Evolutionary conservation across 1,140 invertebrate genomes (phyloP).

Genomic region (Achroia grisella): DNA sequence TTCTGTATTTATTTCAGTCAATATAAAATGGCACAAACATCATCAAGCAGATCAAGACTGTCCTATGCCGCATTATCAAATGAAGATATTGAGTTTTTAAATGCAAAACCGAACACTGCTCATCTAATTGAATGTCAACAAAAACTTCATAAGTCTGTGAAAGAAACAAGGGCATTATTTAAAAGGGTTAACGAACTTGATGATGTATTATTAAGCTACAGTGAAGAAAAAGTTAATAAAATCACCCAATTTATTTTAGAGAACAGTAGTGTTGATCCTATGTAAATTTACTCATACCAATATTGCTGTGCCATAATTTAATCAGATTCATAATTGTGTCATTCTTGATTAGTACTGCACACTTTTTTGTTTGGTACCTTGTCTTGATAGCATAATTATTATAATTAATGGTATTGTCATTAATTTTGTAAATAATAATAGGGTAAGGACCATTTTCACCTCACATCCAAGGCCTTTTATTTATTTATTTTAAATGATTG

Average conservation of each 20-base stretch:
- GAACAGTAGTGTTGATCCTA: conserved; percentile 43
- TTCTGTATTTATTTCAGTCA: conserved; percentile 33
- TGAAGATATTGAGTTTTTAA: conserved; percentile 62
- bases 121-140: conserved; percentile 45
- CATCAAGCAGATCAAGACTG: conserved; percentile 38
- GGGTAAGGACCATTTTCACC: no score
- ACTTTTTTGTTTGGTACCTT: no score
- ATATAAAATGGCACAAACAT: conserved; percentile 40
- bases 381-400: no score
- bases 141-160: conserved; percentile 47
- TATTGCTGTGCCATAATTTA: no score
- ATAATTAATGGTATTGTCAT: no score
- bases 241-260: conserved; percentile 51
- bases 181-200: conserved; percentile 40
- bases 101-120: conserved; percentile 47
- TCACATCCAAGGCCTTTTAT: no score
- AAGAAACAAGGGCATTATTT: conserved; percentile 35
- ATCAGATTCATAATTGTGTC: no score
- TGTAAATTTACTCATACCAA: conserved; percentile 23
- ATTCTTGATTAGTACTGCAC: no score
- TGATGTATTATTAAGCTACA: conserved; percentile 34
- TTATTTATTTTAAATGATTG: no score
- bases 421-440: no score
- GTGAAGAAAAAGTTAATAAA: conserved; percentile 40
- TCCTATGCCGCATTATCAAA: conserved; percentile 46